Base-by-base conservation (phyloP, 1,140 invertebrate species). In the Dreissena rostriformis region DNA sequence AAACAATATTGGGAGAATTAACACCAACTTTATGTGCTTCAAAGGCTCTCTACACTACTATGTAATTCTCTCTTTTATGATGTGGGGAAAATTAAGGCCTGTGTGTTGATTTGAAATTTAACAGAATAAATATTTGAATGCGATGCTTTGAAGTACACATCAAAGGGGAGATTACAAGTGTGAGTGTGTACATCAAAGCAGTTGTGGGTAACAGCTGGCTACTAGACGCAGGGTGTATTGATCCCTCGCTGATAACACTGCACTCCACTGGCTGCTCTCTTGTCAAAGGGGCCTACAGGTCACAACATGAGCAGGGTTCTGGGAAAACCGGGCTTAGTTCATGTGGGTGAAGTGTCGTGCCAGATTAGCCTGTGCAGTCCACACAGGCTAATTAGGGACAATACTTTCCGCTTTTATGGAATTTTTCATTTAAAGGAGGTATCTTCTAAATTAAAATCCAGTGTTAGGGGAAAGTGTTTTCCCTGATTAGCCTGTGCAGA, bases 101-200 rank as follows among this genome's bases (percentile, higher is more conserved):
- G 68, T 75, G 80, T 75, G 80, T 75, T 82, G 80, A 68, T 82
- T 82, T 82, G 71, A 82, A 82, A 75, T 82, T 82, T 82, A 82
- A 82, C 80, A 74, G 80, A 82, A 82, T 82, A 82, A 82, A 82
- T 82, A 82, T 82, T 82, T 82, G 61, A 82, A 82, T 82, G 80
- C 75, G 49, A 15, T 75, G 80, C 80, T 82, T 82, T 82, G 80
- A 82, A 51, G 80, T 82, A 55, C 57, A 74, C 80, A 82, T 82
- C 80, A 82, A 82, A 82, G 72, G 28, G 24, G 22, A 73, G 80
- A 74, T 74, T 65, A 81, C 80, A 82, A 75, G 49, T 74, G 73
- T 67, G 73, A 73, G 65, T 72, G 71, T 55, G 11, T 19, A 82
- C 71, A 82, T 82, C 71, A 82, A 82, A 82, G 80, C 22, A 26